Base-by-base conservation (phyloP, 2,797 vertebrate species). In the Hypotaenidia okinawae region DNA sequence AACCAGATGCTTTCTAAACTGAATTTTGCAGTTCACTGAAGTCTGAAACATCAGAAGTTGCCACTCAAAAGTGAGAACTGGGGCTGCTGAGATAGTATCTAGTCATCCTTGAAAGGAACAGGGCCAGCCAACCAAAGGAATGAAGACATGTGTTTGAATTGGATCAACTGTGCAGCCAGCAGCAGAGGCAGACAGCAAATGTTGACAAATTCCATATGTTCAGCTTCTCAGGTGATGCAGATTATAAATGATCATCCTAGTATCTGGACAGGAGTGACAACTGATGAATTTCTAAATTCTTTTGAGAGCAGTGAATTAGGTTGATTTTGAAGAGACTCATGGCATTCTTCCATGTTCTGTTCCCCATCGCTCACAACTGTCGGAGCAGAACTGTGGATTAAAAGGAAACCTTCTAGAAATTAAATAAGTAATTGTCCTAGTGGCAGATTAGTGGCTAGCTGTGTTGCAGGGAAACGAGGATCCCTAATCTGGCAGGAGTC, bases 201-300 rank as follows among this genome's bases (percentile, higher is more conserved):
- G 73, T 63, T 95, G 94, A 91, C 87, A 94, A 83, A 91, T 92
- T 81, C 94, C 85, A 11, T 91, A 63, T 81, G 70, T 94, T 93
- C 87, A 90, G 43, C 13, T 82, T 84, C 77, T 79, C 73, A 90
- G 77, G 74, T 90, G 83, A 78, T 45, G 27, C n/a, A 43, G 23
- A 49, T 86, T 58, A 23, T 41, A 51, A 83, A 61, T 74, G 24
- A 41, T 58, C 73, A 75, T 62, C 67, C 35, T 35, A 33, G 47
- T 70, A n/a, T 70, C 39, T 81, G 70, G 70, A 74, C 93, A 93
- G 74, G 22, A 82, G 18, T 5, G 25, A 84, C 93, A 94, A 25
- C 6, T 25, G 77, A 77, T 78, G 52, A 79, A 88, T 91, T 82
- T 79, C 3, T 3, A 88, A 94, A 70, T 28, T 39, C 23, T 82